phyloP scores from a whole-genome alignment of 1,140 invertebrate species.

The Semibalanus balanoides region DNA sequence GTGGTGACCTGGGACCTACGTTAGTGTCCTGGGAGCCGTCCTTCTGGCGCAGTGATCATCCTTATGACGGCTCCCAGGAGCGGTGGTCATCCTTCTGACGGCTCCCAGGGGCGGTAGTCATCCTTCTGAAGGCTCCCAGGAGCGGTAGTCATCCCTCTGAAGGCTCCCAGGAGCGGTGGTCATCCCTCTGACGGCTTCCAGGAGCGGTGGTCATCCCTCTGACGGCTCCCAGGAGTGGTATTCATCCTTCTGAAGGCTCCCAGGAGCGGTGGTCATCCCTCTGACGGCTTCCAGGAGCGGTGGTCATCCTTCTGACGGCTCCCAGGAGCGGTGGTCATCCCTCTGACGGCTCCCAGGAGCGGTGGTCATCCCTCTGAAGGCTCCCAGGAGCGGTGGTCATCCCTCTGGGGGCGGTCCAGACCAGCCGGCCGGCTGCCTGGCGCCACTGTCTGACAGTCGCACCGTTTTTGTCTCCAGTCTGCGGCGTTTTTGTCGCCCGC shows the following conservation, averaged over 20 bases:
- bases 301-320: not conserved
- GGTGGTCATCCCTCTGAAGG: not conserved
- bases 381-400: not conserved
- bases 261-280: not conserved
- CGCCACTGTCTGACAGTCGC: not conserved
- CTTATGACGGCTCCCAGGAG: not conserved
- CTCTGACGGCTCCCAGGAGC: not conserved
- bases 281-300: too few relatives aligned
- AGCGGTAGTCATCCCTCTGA: too few relatives aligned
- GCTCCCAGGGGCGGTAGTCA: too few relatives aligned
- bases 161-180: too few relatives aligned
- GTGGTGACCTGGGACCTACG: too few relatives aligned
- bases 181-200: not conserved
- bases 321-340: not conserved
- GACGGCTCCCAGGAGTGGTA: not conserved
- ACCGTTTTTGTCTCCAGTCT: not conserved
- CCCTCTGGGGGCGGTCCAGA: too few relatives aligned
- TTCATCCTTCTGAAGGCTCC: not conserved
- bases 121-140: too few relatives aligned
- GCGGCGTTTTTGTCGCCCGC: not conserved
- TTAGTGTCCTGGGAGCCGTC: too few relatives aligned
- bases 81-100: not conserved
- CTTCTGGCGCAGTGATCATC: too few relatives aligned
- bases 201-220: not conserved
- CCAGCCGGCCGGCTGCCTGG: not conserved